These are phyloP conservation scores for Drosophila sucinea DNA, from an alignment of 1,140 invertebrate genomes.

Conservation along the genomic window DNA sequence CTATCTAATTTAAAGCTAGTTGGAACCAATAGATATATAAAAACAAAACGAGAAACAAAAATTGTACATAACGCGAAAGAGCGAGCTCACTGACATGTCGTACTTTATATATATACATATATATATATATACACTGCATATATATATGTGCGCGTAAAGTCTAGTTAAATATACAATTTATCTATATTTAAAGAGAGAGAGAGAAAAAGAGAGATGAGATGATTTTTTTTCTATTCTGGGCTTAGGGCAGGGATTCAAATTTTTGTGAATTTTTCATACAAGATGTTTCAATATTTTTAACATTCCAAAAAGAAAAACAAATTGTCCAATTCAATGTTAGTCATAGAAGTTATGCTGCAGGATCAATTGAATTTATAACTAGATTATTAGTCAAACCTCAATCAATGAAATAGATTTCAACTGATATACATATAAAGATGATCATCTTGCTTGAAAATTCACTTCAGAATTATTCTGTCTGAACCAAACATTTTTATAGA, in stretches of 20 bases:
- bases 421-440: not conserved
- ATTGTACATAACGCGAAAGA: slow-evolving; percentile 66
- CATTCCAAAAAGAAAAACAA: not conserved
- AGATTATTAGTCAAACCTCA: not conserved
- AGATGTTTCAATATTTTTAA: slow-evolving; percentile 1
- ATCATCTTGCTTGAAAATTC: slow-evolving; percentile 29
- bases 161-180: slow-evolving; percentile 68
- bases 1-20: slow-evolving; percentile 58
- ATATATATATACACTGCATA: slow-evolving; percentile 25
- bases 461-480: slow-evolving; percentile 1
- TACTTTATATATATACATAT: slow-evolving; percentile 34
- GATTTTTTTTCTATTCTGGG: slow-evolving; percentile 27
- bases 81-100: slow-evolving; percentile 55
- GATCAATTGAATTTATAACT: slow-evolving; percentile 10
- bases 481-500: not conserved
- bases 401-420: too few relatives aligned
- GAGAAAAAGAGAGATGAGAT: not conserved
- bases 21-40: slow-evolving; percentile 72
- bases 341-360: not conserved
- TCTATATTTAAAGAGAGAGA: slow-evolving; percentile 46
- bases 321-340: not conserved
- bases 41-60: slow-evolving; percentile 43
- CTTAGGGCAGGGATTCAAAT: slow-evolving; percentile 19
- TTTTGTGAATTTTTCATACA: slow-evolving; percentile 36
- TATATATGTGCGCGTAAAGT: slow-evolving; percentile 38